phyloP scores from a whole-genome alignment of 92 coral and sea anemone genomes.

The Siderastrea siderea region DNA sequence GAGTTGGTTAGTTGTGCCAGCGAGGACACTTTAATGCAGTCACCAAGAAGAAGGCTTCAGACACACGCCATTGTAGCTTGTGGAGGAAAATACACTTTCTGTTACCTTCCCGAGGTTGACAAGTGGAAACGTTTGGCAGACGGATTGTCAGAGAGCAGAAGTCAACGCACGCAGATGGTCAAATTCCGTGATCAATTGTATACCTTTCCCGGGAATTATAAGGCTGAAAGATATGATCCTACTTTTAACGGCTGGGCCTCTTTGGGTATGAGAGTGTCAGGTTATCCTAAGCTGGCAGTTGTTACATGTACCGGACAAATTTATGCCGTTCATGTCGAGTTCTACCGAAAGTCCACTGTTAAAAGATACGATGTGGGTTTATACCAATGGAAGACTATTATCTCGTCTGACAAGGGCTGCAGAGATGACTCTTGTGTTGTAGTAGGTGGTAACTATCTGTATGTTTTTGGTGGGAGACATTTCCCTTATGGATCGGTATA shows the following conservation, averaged over 20 bases:
- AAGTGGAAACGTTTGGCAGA: no score
- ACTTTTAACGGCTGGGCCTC: not conserved
- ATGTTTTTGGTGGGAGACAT: constrained; percentile 10
- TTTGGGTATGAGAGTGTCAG: not conserved
- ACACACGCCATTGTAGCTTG: no score
- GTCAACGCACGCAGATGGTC: not conserved
- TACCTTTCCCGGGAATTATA: not conserved
- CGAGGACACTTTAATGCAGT: not conserved
- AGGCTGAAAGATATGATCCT: constrained; percentile 27
- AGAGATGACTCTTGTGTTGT: not conserved
- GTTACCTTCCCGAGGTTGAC: constrained; percentile 2
- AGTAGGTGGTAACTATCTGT: constrained; percentile 8
- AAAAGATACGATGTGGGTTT: not conserved
- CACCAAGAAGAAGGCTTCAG: not conserved
- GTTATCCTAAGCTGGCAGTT: not conserved
- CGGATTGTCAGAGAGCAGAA: no score
- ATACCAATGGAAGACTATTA: not conserved
- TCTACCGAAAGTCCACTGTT: not conserved
- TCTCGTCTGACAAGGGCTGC: not conserved
- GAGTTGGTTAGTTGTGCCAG: not conserved
- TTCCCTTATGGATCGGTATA: not conserved
- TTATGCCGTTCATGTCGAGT: not conserved
- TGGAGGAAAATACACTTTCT: not conserved
- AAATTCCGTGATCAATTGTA: not conserved
- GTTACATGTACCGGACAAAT: not conserved